A percentile compares a stretch with the other conserved stretches of the same genome.
Evolutionary conservation across 2,888 invertebrate genomes (phyloP).

Genomic region (Embidobia sp.): DNA sequence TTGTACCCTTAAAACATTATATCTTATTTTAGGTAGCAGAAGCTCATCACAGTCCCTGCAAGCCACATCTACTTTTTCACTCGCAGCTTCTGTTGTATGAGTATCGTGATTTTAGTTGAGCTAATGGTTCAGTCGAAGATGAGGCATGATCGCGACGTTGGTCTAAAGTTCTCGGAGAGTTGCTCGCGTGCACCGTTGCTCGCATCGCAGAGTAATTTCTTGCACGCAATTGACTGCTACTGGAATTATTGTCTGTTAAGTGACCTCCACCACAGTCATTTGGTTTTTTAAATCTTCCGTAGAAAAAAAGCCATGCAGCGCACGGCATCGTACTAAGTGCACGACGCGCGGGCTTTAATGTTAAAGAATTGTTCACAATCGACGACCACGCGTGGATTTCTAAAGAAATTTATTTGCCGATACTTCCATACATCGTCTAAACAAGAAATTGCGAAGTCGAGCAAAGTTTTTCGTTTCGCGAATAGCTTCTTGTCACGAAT

Average conservation of each 20-base stretch:
- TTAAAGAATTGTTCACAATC: too few relatives aligned
- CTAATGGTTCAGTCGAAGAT: background rate
- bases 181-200: slow-evolving; percentile 67
- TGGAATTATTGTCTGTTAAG: slow-evolving; percentile 78
- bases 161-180: slow-evolving; percentile 49
- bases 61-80: slow-evolving; percentile 5
- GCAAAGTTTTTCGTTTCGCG: too few relatives aligned
- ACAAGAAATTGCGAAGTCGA: too few relatives aligned
- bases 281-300: slow-evolving; percentile 75
- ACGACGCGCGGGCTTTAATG: slow-evolving; percentile 62
- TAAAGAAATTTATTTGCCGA: too few relatives aligned
- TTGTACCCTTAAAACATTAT: too few relatives aligned
- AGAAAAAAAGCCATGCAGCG: slow-evolving; percentile 54
- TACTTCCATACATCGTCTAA: too few relatives aligned
- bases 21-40: too few relatives aligned
- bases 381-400: too few relatives aligned
- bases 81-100: too few relatives aligned
- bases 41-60: background rate
- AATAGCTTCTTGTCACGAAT: too few relatives aligned
- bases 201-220: slow-evolving; percentile 79
- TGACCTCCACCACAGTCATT: slow-evolving; percentile 79
- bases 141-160: slow-evolving; percentile 27
- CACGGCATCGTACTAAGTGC: slow-evolving; percentile 64
- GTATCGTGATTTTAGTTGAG: too few relatives aligned
- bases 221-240: slow-evolving; percentile 80